Base-by-base conservation (phyloP, 2,888 invertebrate species). In the Limnephilus lunatus region DNA sequence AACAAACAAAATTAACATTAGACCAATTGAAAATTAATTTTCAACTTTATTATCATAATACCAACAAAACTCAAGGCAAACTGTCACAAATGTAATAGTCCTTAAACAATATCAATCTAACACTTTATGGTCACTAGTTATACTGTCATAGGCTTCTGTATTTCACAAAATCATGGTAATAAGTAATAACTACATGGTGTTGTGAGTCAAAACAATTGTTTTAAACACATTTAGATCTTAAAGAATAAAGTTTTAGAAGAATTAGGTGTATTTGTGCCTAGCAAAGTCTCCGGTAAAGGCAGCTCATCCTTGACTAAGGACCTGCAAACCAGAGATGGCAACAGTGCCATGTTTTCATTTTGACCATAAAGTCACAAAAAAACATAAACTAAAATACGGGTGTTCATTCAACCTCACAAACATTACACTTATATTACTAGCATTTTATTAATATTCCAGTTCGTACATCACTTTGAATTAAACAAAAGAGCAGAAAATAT, bases 1-100 rank as follows among this genome's bases (percentile, higher is more conserved):
- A 97, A 97, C 97, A 97, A 97, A 97, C 97, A 97, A 97, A 97
- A 97, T 97, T 96, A 96, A 96, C 95, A 97, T 97, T 97, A 97
- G 97, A 96, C 96, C 96, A 96, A 95, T 95, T 95, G 95, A 91
- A 92, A 92, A 90, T 95, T 95, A 95, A 95, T 88, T 87, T 53
- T 31, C 87, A 48, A 53, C 53, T 87, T 87, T 87, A 87, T 87
- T 87, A 87, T 87, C 68, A 44, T 94, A 68, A 68, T 68, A 68
- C 68, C 68, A 68, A 68, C 68, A 68, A 68, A 68, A 68, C 25
- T 68, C 68, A 68, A 68, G 25, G 68, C 2, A 68, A 68, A 25
- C 9, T 68, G 68, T 68, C 68, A 68, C 68, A 68, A 68, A n/a
- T n/a, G 68, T 68, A 68, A 44, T 5, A 68, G 25, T 68, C 68